Percentiles rank a stretch among this genome's conserved stretches.
phyloP scores from a whole-genome alignment of 64 coral and sea anemone species.

The Montipora cactus region DNA sequence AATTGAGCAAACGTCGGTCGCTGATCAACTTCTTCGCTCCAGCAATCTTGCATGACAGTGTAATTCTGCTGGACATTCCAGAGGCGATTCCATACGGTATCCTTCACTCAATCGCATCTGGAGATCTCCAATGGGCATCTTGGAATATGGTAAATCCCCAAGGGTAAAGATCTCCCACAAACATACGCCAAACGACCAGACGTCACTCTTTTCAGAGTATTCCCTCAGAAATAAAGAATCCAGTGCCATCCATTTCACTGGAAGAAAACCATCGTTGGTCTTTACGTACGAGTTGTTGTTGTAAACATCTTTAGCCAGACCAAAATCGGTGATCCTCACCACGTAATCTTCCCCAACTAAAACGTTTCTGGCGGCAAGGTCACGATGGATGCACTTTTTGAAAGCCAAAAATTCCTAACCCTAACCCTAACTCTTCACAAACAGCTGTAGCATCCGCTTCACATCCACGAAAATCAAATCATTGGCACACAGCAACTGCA shows the following conservation, averaged over 20 bases:
- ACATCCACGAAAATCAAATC: no score
- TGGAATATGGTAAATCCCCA: constrained; percentile 30
- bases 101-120: constrained; percentile 22
- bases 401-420: constrained; percentile 80
- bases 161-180: constrained; percentile 75
- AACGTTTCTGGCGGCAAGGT: constrained; percentile 82
- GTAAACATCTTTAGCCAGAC: constrained; percentile 81
- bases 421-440: not conserved
- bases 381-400: constrained; percentile 88
- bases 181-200: constrained; percentile 71
- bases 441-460: no score
- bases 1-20: constrained; percentile 34
- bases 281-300: constrained; percentile 76
- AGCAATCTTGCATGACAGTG: constrained; percentile 43
- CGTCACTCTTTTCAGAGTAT: constrained; percentile 85
- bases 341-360: constrained; percentile 80
- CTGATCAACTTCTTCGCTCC: not conserved
- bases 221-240: constrained; percentile 78
- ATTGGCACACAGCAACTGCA: no score
- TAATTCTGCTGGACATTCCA: constrained; percentile 52
- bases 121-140: not conserved
- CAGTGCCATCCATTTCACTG: constrained; percentile 90
- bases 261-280: constrained; percentile 62
- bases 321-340: constrained; percentile 89
- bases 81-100: constrained; percentile 34